Base-by-base conservation (phyloP, 2,888 invertebrate genomes). In the Chrysolina americana region DNA sequence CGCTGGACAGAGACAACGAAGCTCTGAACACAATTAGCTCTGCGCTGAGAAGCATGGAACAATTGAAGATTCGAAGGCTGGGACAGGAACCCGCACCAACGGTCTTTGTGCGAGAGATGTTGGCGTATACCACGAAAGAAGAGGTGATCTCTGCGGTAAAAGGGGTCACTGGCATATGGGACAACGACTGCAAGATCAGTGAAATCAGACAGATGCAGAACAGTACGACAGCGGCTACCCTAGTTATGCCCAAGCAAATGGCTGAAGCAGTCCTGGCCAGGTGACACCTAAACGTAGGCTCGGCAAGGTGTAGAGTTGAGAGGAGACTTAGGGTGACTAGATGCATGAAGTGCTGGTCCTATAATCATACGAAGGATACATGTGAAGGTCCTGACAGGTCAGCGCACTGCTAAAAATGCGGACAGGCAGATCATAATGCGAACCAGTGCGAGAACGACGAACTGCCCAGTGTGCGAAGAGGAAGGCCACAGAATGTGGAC, bases 391-490 rank as follows among this genome's bases (percentile, higher is more conserved):
- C 44, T 9, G 44, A 44, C 10, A 44, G 44, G 44, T 13, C 44
- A 6, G 1, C 10, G 15, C 44, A 13, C 2, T 44, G 44, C 8
- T 44, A 44, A 2, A 44, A 44, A 15, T 44, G 15, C 10, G 44
- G 44, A 2, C 44, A 44, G 44, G 44, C 44, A 6, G 8, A 44
- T 2, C 44, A 44, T 6, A 44, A 6, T 15, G 44, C 44, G 2
- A 44, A 9, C 44, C 4, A 53, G 10, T 50, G 44, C 17, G 17
- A 48, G 80, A 66, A 72, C 13, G 36, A 13, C 13, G 13, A 23
- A 64, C 48, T 74, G 63, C 62, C 56, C 44, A 65, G 44, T 44
- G 2, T 44, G 44, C 15, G 44, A 44, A 5, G 28, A 28, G 28
- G 28, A 28, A 28, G 28, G 28, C 28, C 5, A 28, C 28, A 28